Conservation (phyloP, 2,797 vertebrate species). For the Coilia nasus region DNA sequence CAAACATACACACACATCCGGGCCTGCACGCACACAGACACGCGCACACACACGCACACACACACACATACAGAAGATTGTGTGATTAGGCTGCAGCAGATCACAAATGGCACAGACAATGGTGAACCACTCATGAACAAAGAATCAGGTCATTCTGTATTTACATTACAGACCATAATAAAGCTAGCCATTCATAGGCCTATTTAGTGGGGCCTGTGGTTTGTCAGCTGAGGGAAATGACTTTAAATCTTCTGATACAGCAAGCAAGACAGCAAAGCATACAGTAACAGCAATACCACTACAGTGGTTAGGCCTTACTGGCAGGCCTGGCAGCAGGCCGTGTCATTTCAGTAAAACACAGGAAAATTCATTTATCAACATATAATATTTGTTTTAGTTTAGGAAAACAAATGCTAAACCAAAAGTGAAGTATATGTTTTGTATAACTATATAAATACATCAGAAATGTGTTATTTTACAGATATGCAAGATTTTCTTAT, state of each 20-base stretch:
- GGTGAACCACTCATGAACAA: neutral
- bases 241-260: neutral
- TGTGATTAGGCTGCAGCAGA: neutral
- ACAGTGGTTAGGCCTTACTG: neutral
- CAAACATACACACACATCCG: neutral
- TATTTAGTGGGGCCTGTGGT: neutral
- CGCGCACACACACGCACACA: constrained; percentile 25
- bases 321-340: neutral
- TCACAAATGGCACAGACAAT: constrained; percentile 11
- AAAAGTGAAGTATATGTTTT: neutral
- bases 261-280: neutral
- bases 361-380: too few relatives aligned
- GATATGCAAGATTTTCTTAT: neutral
- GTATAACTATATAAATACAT: neutral
- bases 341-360: too few relatives aligned
- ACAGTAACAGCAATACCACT: neutral
- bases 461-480: neutral
- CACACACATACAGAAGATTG: constrained; percentile 19
- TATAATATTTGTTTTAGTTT: too few relatives aligned
- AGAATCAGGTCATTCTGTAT: neutral
- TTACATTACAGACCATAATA: neutral
- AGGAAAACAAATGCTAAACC: neutral
- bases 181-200: neutral
- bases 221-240: constrained; percentile 13
- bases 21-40: neutral